Evolutionary conservation across 2,888 invertebrate species (phyloP), one percentile per base, ranked within the genome.

Genomic region (Harpalus rufipes): DNA sequence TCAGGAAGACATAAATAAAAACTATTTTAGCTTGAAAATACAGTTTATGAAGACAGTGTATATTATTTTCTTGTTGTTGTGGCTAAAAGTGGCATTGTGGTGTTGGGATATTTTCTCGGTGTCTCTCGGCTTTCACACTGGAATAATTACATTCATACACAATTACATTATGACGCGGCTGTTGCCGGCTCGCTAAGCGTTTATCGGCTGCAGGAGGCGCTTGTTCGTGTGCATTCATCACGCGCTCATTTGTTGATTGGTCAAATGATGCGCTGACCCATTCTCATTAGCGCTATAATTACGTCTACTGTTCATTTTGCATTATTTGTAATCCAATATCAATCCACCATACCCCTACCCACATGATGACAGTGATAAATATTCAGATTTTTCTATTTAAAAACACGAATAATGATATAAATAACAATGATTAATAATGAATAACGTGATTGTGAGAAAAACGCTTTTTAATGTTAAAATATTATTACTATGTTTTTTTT

Each of bases 221-320:
- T 12, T 82, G 59, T 82, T 82, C 82, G 7, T 82, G 61, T 76
- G 83, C 83, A 76, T 83, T 83, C 83, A 83, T 83, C 83, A 83
- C 76, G 59, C 39, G 76, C 61, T 83, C 76, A 83, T 83, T 74
- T 83, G 83, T 61, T 83, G 83, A 83, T 83, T 83, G 76, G 76
- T 76, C 83, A 83, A 76, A 83, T 83, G 59, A 83, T 76, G 83
- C 74, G 59, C 61, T 59, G 74, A 76, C 74, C 83, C 61, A 39
- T 74, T 41, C 76, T 83, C 83, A 83, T 83, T 83, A 83, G 25
- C 76, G 76, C 8, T 83, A 74, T 83, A 83, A 83, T 83, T 83
- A 76, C 61, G 41, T 76, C 4, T 25, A 44, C 76, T 58, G 74
- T 21, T 74, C 76, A 58, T 74, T 83, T 83, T 68, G 56, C 82